phyloP scores from a whole-genome alignment of 2,888 invertebrate genomes.

The Diaperis boleti region DNA sequence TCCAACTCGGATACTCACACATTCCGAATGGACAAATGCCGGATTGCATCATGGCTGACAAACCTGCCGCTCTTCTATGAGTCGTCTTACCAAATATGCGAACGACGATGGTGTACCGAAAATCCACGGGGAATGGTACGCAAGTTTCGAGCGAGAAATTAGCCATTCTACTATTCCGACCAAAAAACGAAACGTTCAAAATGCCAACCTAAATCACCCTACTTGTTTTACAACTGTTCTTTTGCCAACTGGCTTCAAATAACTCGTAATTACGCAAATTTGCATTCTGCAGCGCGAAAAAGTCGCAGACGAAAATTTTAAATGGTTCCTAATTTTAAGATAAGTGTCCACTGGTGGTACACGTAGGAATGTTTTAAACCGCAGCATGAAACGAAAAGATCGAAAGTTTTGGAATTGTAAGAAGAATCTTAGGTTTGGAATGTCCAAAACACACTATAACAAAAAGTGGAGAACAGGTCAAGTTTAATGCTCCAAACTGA shows the following conservation, averaged over 20 bases:
- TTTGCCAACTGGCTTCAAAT: conserved; percentile 7
- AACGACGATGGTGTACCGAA: conserved; percentile 1
- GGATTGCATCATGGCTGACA: conserved; percentile 26
- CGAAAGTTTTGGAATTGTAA: no score
- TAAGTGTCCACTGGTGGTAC: no score
- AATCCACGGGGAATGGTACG: background rate
- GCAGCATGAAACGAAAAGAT: no score
- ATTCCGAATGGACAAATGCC: conserved; percentile 27
- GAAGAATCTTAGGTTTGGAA: no score
- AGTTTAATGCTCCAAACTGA: no score
- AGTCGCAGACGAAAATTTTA: no score
- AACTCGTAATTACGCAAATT: background rate
- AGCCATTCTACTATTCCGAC: background rate
- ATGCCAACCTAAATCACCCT: conserved; percentile 10
- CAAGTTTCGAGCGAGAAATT: background rate
- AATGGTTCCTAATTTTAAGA: no score
- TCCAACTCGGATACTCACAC: conserved; percentile 27
- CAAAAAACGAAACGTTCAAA: background rate
- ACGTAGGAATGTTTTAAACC: no score
- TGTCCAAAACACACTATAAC: no score
- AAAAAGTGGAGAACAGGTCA: no score
- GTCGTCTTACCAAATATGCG: conserved; percentile 8
- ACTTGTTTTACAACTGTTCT: conserved; percentile 18
- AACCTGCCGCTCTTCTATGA: conserved; percentile 21
- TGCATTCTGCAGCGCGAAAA: no score